Evolutionary conservation across 2,888 invertebrate genomes (phyloP).

Genomic region (Harpalus rubripes): DNA sequence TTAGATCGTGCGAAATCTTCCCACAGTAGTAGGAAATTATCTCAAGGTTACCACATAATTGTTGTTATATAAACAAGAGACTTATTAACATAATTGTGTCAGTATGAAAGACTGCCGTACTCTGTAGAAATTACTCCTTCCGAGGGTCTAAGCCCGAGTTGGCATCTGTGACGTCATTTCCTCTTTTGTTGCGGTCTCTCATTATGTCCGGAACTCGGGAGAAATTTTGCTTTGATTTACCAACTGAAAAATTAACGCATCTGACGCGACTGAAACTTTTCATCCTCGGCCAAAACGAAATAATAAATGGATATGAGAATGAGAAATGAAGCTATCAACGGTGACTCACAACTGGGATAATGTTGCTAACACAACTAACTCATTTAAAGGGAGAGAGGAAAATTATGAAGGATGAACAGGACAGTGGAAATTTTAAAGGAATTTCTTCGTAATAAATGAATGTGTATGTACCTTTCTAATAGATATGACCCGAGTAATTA

Average conservation of each 20-base stretch:
- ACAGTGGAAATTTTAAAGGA: too few relatives aligned
- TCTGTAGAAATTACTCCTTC: constrained; percentile 27
- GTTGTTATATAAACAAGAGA: constrained; percentile 34
- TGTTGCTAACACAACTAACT: not conserved
- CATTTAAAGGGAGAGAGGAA: not conserved
- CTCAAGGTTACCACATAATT: constrained; percentile 51
- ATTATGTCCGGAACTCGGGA: constrained; percentile 44
- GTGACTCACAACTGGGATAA: not conserved
- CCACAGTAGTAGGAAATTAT: constrained; percentile 27
- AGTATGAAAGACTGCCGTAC: constrained; percentile 36
- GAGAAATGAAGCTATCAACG: constrained; percentile 16
- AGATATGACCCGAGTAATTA: too few relatives aligned
- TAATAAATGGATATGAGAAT: constrained; percentile 20
- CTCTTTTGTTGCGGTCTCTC: constrained; percentile 50
- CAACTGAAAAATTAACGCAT: constrained; percentile 57
- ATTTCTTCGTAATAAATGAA: too few relatives aligned
- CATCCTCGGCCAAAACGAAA: constrained; percentile 10
- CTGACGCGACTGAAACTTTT: constrained; percentile 23
- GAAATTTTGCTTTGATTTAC: constrained; percentile 52
- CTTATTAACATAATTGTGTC: constrained; percentile 46
- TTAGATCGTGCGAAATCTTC: constrained; percentile 38
- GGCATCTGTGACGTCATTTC: constrained; percentile 38
- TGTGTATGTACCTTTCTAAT: too few relatives aligned
- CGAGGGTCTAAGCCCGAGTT: constrained; percentile 11
- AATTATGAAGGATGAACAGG: not conserved